Base-by-base conservation (phyloP, 2,888 invertebrate species). In the Blastobasis adustella region DNA sequence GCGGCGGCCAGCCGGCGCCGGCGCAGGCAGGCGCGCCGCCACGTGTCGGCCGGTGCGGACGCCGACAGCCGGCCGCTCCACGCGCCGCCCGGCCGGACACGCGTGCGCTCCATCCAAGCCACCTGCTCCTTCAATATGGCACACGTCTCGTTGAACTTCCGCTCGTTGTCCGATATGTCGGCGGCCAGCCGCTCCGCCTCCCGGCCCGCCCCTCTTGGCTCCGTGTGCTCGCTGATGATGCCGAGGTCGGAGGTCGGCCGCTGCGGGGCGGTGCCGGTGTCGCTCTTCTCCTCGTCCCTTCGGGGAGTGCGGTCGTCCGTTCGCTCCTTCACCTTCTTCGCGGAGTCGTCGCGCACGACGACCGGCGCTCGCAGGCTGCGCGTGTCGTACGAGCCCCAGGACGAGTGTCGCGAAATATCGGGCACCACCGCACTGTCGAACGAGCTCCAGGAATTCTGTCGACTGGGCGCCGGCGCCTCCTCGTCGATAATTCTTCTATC, bases 321-420 rank as follows among this genome's bases (percentile, higher is more conserved):
- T 58, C 86, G 85, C 41, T 88, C 81, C 48, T 79, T 73, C 44
- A 76, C 75, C 37, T 73, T 73, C 40, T 81, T 85, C 52, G 45
- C 46, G n/a, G 49, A 43, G 51, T 68, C 75, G 63, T 68, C 63
- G 51, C 69, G 62, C 55, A 55, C 58, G 41, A 57, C 60, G 56
- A 65, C 62, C 46, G 67, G 58, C 43, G 69, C 67, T 10, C 62
- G 61, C 37, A 62, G 60, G 47, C 60, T 92, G 45, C 92, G 87
- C 49, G 91, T 90, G 69, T 94, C 94, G 49, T 91, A 92, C n/a
- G 94, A 93, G 54, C 95, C 94, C 95, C 95, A 95, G 44, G 95
- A 95, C 59, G 95, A 93, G 72, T 95, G 94, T 7, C 95, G 90
- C 53, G 94, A 93, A 39, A 93, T 91, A 61, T 93, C 93, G 56